Conservation (phyloP, 2,888 invertebrate genomes). For the Morpho deidamia region DNA sequence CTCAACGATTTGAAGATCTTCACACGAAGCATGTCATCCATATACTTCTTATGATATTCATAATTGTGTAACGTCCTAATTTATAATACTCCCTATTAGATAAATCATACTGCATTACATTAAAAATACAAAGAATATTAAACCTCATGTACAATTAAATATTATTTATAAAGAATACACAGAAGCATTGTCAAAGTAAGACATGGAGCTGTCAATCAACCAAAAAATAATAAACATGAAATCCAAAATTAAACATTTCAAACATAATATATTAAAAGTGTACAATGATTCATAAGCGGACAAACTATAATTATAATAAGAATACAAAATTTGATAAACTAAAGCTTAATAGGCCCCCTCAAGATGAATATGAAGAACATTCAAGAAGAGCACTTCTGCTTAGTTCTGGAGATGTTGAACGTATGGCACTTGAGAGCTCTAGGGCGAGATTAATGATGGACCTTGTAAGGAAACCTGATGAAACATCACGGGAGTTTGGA, state of each 20-base stretch:
- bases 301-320: conserved; percentile 15
- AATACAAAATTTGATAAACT: conserved; percentile 8
- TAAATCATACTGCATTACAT: no score
- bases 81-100: no score
- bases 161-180: background rate
- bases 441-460: conserved; percentile 33
- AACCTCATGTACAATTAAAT: background rate
- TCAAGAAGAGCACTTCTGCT: conserved; percentile 24
- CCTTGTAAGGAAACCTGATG: conserved; percentile 24
- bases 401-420: conserved; percentile 31
- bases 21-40: background rate
- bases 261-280: background rate
- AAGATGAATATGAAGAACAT: conserved; percentile 2
- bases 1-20: conserved; percentile 2
- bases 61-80: no score
- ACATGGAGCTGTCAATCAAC: conserved; percentile 5
- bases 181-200: conserved; percentile 1
- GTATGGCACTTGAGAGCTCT: conserved; percentile 31
- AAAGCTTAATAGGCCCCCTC: conserved; percentile 7
- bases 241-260: conserved; percentile 11
- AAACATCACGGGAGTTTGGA: conserved; percentile 34
- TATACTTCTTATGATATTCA: no score
- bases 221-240: conserved; percentile 20
- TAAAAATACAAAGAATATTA: no score
- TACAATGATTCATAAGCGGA: conserved; percentile 29